Conservation (phyloP, 1,140 invertebrate species). For the Lethrus apterus region DNA sequence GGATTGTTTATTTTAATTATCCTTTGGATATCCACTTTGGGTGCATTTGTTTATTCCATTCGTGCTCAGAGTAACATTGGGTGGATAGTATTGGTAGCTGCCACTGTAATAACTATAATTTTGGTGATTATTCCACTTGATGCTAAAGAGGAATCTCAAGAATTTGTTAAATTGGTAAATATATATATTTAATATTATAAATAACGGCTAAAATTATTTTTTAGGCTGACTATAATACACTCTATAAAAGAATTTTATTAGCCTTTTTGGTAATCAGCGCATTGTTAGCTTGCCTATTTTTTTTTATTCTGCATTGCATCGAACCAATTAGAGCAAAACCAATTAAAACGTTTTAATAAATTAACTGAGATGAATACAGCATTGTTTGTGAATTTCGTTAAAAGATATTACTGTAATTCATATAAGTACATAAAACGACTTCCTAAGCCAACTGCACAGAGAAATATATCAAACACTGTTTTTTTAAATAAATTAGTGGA, state of each 20-base stretch:
- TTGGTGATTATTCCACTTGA: constrained; percentile 47
- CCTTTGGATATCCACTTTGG: constrained; percentile 47
- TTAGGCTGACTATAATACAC: constrained; percentile 49
- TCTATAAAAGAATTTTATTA: constrained; percentile 47
- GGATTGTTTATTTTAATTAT: constrained; percentile 49
- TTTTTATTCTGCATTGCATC: constrained; percentile 46
- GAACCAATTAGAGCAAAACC: constrained; percentile 41
- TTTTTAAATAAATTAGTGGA: constrained; percentile 45
- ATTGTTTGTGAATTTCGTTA: constrained; percentile 7
- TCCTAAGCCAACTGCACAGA: constrained; percentile 33
- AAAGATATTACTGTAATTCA: constrained; percentile 18
- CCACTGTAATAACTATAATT: constrained; percentile 45
- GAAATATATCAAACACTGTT: constrained; percentile 24
- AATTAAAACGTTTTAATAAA: constrained; percentile 25
- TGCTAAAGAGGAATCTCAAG: constrained; percentile 20
- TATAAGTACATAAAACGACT: constrained; percentile 28
- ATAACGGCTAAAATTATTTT: constrained; percentile 18
- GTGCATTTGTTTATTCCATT: constrained; percentile 49
- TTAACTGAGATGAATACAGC: constrained; percentile 15
- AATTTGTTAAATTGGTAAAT: constrained; percentile 1
- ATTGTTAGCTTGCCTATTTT: constrained; percentile 42
- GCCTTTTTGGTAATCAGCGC: constrained; percentile 43
- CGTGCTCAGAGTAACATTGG: constrained; percentile 50
- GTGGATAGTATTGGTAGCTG: constrained; percentile 42
- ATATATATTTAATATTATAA: constrained; percentile 4